Evolutionary conservation across 1,140 invertebrate species (phyloP).

Genomic region (Lerema accius): DNA sequence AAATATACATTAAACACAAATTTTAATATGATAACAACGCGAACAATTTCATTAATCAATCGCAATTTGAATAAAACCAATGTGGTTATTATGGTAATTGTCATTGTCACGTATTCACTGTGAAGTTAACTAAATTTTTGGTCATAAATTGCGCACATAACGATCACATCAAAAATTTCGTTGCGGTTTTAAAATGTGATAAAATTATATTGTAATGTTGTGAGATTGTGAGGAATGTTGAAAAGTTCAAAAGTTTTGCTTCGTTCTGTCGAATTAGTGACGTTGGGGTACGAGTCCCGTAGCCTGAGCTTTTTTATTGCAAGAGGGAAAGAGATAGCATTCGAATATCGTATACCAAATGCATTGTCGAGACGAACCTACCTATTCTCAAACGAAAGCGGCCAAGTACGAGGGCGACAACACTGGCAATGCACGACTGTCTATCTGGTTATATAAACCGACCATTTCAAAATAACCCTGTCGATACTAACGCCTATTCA

Average conservation of each 20-base stretch:
- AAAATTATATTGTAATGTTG: conserved; percentile 21
- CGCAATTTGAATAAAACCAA: conserved; percentile 36
- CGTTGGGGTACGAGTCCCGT: conserved; percentile 52
- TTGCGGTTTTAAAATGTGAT: conserved; percentile 6
- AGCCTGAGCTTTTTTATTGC: conserved; percentile 73
- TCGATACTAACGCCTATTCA: conserved; percentile 1
- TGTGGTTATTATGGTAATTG: conserved; percentile 28
- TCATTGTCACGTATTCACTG: conserved; percentile 5
- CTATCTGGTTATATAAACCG: conserved; percentile 75
- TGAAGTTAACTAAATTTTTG: conserved; percentile 20
- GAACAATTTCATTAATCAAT: conserved; percentile 31
- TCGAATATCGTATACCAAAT: conserved; percentile 60
- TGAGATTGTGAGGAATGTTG: conserved; percentile 29
- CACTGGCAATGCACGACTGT: conserved; percentile 75
- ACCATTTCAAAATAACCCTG: conserved; percentile 35
- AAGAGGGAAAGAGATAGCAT: conserved; percentile 59
- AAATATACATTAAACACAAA: neutral
- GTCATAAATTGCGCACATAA: conserved; percentile 9
- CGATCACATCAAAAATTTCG: neutral
- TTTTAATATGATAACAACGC: conserved; percentile 19
- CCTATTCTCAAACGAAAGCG: conserved; percentile 63
- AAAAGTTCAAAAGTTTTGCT: too few species aligned
- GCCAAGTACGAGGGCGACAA: conserved; percentile 70
- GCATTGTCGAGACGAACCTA: conserved; percentile 63
- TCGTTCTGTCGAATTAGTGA: conserved; percentile 38